Evolutionary conservation across 1,140 invertebrate genomes (phyloP), one percentile per base, ranked within the genome.

Genomic region (Atopsyche davidsoni): DNA sequence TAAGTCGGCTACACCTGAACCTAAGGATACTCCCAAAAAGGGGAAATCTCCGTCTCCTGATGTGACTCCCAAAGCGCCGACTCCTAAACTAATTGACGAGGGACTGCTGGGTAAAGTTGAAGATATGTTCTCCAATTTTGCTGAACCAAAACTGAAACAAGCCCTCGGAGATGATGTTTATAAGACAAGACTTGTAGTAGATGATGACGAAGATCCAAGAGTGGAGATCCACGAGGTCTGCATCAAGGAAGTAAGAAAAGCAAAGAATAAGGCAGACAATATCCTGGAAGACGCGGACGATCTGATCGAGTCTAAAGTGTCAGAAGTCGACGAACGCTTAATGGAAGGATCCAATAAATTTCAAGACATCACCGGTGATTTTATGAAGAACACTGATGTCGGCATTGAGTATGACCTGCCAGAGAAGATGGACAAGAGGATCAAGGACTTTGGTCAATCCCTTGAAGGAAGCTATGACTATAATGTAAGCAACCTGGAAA

Each of bases 121-220:
- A 18, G 70, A 74, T 59, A 71, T 74, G 66, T 74, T 74, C 53
- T 69, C 65, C 60, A 67, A 69, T 45, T 60, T 74, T 6, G 60
- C 55, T 11, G 32, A 66, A 34, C 51, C 62, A 13, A 70, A 71
- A 57, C 66, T 61, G 61, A n/a, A 36, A 59, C 0, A 67, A 61
- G 48, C 64, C 66, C 6, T 43, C 42, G 34, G 65, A 6, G 69
- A 73, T n/a, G 64, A 69, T 46, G 55, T 73, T 1, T 71, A 72
- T 49, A 53, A 61, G 1, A 71, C 70, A 4, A 70, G 67, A 54
- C 40, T 71, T 32, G 64, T 72, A 10, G 65, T 72, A 0, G 66
- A 72, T 28, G 69, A 72, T 62, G 66, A n/a, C n/a, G 51, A 59
- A 18, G 55, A 65, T 23, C 60, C 63, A 25, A 63, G 64, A 14